Percentiles rank a stretch among this genome's conserved stretches.
Conservation (phyloP, 2,888 invertebrate genomes). For the Tridacna gigas region DNA sequence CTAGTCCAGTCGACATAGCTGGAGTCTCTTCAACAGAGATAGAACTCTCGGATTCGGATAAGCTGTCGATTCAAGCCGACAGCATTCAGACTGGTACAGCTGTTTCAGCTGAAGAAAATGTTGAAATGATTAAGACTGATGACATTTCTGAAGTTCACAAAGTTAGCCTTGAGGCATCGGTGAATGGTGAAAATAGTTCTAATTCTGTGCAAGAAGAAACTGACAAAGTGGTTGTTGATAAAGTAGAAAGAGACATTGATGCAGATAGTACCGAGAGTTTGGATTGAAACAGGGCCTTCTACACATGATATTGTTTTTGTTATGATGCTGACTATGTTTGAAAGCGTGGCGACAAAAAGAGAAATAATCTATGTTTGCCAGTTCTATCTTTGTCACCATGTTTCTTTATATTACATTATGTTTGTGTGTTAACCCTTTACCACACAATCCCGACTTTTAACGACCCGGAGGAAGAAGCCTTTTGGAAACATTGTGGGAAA, state of each 20-base stretch:
- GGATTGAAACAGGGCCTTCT: background rate
- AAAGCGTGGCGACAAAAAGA: background rate
- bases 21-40: background rate
- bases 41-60: background rate
- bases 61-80: background rate
- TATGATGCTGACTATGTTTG: too few relatives aligned
- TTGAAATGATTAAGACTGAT: background rate
- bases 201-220: background rate
- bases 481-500: too few relatives aligned
- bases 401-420: too few relatives aligned
- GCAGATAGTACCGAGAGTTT: conserved; percentile 14
- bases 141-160: background rate
- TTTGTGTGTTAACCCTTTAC: too few relatives aligned
- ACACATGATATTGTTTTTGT: background rate
- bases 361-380: background rate
- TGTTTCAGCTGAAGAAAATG: background rate
- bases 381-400: background rate
- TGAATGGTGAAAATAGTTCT: conserved; percentile 4
- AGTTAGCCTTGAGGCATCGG: background rate
- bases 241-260: conserved; percentile 4
- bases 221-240: background rate
- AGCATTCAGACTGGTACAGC: background rate
- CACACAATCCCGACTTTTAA: too few relatives aligned
- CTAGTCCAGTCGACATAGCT: background rate
- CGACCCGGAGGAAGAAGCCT: too few relatives aligned